Base-by-base conservation (phyloP, 2,888 invertebrate species). In the Microctonus hyperodae region DNA sequence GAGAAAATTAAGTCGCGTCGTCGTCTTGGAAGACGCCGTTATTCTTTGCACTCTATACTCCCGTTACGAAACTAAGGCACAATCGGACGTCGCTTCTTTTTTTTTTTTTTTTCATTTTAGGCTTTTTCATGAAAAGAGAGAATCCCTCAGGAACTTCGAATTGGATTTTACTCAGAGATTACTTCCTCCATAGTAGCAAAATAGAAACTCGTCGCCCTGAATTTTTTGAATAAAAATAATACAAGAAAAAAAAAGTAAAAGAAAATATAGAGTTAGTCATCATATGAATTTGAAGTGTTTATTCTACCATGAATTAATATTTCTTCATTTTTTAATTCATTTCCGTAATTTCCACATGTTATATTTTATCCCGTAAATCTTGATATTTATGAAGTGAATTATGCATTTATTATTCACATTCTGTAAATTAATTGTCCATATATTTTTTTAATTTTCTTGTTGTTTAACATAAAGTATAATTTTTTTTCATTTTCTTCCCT, bases 131-230 rank as follows among this genome's bases (percentile, higher is more conserved):
- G 53, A 55, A 28, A 64, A 16, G 56, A 37, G 60, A 61, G 31
- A 70, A 58, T 56, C 65, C 64, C 62, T 28, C 50, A 48, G 63
- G 56, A 69, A 48, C 16, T 40, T 57, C 48, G 66, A 67, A 70
- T 69, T 70, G 69, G 65, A 70, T 70, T 70, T 67, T 51, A 50
- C 20, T 68, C 44, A 69, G 65, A 69, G 70, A 70, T 70, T 69
- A 70, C 70, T 65, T 65, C 60, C 53, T 62, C 67, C 61, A 62
- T 50, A 51, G 48, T 58, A 37, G 56, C 35, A 65, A 62, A 65
- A 50, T 44, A 33, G 23, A 9, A 65, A 55, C 44, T 59, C 53
- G 48, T 59, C 13, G 25, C 37, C 59, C 31, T 11, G 35, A 48
- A 40, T 64, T 56, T 56, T 48, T 20, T 13, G 16, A 60, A 60